phyloP scores from a whole-genome alignment of 2,888 invertebrate species.

The Encarsia formosa region DNA sequence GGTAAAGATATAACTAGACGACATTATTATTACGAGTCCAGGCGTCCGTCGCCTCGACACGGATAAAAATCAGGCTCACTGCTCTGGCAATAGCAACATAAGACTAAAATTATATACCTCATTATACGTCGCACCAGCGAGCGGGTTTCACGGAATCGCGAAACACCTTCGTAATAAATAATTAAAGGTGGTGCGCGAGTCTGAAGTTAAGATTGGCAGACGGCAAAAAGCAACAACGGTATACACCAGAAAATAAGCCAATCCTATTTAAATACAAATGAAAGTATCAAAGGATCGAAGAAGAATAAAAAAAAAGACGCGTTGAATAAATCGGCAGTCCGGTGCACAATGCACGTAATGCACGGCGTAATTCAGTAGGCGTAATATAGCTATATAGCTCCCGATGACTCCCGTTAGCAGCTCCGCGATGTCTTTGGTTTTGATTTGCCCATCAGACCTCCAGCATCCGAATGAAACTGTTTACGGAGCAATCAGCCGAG shows the following conservation, averaged over 20 bases:
- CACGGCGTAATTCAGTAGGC: not conserved
- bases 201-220: not conserved
- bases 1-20: slow-evolving; percentile 8
- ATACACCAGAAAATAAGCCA: slow-evolving; percentile 19
- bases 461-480: slow-evolving; percentile 20
- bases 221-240: slow-evolving; percentile 22
- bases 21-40: slow-evolving; percentile 15
- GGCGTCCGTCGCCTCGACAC: not conserved
- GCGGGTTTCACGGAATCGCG: slow-evolving; percentile 11
- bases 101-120: slow-evolving; percentile 20
- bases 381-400: not conserved
- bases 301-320: not conserved
- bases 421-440: slow-evolving; percentile 17
- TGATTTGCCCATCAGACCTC: slow-evolving; percentile 6
- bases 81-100: too few relatives aligned
- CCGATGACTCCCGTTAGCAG: slow-evolving; percentile 24
- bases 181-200: slow-evolving; percentile 9
- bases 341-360: slow-evolving; percentile 5
- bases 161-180: slow-evolving; percentile 21
- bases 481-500: slow-evolving; percentile 21
- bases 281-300: not conserved
- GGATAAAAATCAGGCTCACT: not conserved
- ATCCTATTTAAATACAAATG: slow-evolving; percentile 23
- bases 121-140: slow-evolving; percentile 3
- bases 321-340: not conserved